A percentile compares a stretch with the other conserved stretches of the same genome.
Conservation (phyloP, 2,113 vertebrate species). For the Syngnathus typhle region DNA sequence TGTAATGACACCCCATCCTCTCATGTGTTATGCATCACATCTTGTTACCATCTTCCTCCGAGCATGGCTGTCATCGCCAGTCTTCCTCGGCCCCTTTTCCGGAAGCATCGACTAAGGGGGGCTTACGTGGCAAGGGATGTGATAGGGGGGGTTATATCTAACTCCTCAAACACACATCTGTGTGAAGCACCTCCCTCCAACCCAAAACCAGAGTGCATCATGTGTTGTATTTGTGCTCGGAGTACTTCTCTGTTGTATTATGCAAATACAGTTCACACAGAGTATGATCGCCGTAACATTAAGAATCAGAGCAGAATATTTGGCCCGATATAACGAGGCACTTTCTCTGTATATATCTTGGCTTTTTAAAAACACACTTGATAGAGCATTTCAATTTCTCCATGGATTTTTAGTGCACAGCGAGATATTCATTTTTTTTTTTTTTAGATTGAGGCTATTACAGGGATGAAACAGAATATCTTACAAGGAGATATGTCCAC, state of each 20-base stretch:
- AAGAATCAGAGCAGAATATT: conserved; percentile 20
- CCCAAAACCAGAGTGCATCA: not conserved
- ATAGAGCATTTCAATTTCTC: conserved; percentile 5
- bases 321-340: conserved; percentile 9
- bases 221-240: conserved; percentile 45
- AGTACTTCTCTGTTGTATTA: conserved; percentile 40
- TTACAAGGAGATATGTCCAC: conserved; percentile 13
- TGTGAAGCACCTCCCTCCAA: not conserved
- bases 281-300: conserved; percentile 25
- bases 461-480: conserved; percentile 6
- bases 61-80: conserved; percentile 55
- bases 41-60: conserved; percentile 65
- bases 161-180: conserved; percentile 58
- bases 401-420: conserved; percentile 8
- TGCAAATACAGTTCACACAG: conserved; percentile 39
- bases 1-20: conserved; percentile 62
- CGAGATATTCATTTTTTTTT: not conserved
- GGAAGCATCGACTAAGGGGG: conserved; percentile 49
- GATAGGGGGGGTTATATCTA: conserved; percentile 35
- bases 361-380: not conserved
- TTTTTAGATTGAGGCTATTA: not conserved
- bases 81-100: conserved; percentile 39
- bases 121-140: conserved; percentile 6
- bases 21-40: conserved; percentile 72
- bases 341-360: not conserved